Evolutionary conservation across 2,113 vertebrate species (phyloP), one percentile per base, ranked within the genome.

Genomic region (Garra rufa): DNA sequence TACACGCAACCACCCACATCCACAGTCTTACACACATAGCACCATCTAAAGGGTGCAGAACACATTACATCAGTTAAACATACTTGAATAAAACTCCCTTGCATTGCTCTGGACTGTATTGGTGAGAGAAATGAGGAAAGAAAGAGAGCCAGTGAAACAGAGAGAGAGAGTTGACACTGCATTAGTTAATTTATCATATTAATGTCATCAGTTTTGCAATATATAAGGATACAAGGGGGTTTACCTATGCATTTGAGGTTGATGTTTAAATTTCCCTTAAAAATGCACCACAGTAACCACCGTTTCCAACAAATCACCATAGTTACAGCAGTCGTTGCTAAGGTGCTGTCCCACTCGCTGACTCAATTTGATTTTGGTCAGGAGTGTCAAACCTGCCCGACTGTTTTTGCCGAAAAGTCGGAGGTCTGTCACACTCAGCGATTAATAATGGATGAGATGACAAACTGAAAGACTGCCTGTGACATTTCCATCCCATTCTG

Each of bases 1-100:
- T 90, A 92, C 81, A 88, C 90, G 90, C 82, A 90, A 89, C 76
- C 76, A 91, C 50, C 34, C 44, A 46, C 44, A 30, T 59, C 57
- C 28, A 21, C 52, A 34, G 19, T 13, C 24, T 44, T 34, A 82
- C 79, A 81, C n/a, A 69, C n/a, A 69, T 48, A 79, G 41, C 24
- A 8, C 21, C 34, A 79, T 79, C 55, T 67, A 80, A 43, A 67
- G 57, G 10, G 52, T 41, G 8, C 21, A 59, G 11, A 21, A 13
- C 30, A 9, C 21, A n/a, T 9, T 77, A 6, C 13, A n/a, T 41
- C 30, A 77, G 50, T 24, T 38, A 57, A 19, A 57, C 9, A 10
- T 28, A 19, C 55, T 11, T 19, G 19, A 57, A 77, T 57, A n/a
- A 77, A 52, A 34, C 74, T 57, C 0, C 11, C 17, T 34, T 57